Evolutionary conservation across 35 echinoderm and acorn worm species (phyloP), one percentile per base, ranked within the genome.

Genomic region (Acanthaster planci): DNA sequence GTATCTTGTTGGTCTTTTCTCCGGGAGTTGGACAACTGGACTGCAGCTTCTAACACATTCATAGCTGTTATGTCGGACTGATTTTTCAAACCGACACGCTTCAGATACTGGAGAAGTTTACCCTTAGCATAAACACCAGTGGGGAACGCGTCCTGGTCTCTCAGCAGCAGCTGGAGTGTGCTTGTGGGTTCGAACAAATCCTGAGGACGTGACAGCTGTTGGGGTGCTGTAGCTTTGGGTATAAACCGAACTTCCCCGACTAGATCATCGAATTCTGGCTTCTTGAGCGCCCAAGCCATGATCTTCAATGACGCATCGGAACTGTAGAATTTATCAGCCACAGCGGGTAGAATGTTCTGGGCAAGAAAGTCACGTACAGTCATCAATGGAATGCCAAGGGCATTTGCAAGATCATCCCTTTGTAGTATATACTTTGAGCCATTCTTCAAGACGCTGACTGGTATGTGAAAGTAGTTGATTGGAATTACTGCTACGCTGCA

Each of bases 331-430:
- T 37, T 1, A 16, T 32, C 38, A 36, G 17, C 81, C 7, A 83
- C 53, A 83, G 53, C 81, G 37, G 52, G 81, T 36, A 83, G 56
- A 15, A 83, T 60, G 38, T 83, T 38, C 0, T 17, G 37, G 54
- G 38, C 15, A 3, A 83, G 51, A 10, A 83, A 38, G 1, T 57
- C 54, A 51, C 31, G 4, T 18, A 38, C 81, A 34, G 81, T 35
- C 3, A 57, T 17, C 44, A 37, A 15, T 2, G 35, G 36, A 31
- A 36, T 38, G n/a, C 52, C 51, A 3, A 83, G 38, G 9, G 38
- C 21, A 12, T 34, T 38, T 57, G 53, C 81, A 16, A 83, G 38
- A 15, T 37, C 59, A 31, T 51, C 53, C 1, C 56, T 57, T 16
- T 83, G 32, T 1, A 12, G 8, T 54, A 58, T 35, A 15, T 56